Conservation (phyloP, 2,888 invertebrate genomes). For the Napeogenes inachia region DNA sequence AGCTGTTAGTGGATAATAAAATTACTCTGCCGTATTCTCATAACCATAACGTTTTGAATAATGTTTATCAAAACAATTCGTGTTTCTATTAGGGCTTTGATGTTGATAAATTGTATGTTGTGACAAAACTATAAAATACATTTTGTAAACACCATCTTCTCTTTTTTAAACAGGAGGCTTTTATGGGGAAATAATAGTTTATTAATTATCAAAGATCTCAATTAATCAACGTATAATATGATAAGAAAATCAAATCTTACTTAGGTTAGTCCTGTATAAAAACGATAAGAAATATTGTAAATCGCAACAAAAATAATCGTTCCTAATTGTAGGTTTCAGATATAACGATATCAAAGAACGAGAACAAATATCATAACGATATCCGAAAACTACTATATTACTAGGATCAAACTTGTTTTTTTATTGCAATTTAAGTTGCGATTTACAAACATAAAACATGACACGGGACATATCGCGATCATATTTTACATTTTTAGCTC, state of each 20-base stretch:
- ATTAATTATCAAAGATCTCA: background rate
- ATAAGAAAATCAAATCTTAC: background rate
- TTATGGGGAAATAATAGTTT: too few relatives aligned
- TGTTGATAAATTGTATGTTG: background rate
- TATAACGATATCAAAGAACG: too few relatives aligned
- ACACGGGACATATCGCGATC: conserved; percentile 5
- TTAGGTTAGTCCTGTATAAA: background rate
- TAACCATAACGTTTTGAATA: conserved; percentile 2
- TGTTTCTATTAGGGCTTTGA: conserved; percentile 1
- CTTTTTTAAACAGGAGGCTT: too few relatives aligned
- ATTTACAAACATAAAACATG: conserved; percentile 5
- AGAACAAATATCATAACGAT: background rate
- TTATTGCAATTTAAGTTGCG: conserved; percentile 6
- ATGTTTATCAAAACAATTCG: conserved; percentile 2
- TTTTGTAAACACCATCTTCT: too few relatives aligned
- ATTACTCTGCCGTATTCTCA: background rate
- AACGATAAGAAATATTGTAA: too few relatives aligned
- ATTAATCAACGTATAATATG: background rate
- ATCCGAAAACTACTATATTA: background rate
- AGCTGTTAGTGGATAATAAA: background rate
- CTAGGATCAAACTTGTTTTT: background rate
- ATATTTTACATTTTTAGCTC: conserved; percentile 6
- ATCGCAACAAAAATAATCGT: background rate
- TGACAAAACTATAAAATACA: too few relatives aligned
- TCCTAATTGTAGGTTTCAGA: too few relatives aligned